Conservation (phyloP, 2,797 vertebrate species). For the Poecilia wingei region DNA sequence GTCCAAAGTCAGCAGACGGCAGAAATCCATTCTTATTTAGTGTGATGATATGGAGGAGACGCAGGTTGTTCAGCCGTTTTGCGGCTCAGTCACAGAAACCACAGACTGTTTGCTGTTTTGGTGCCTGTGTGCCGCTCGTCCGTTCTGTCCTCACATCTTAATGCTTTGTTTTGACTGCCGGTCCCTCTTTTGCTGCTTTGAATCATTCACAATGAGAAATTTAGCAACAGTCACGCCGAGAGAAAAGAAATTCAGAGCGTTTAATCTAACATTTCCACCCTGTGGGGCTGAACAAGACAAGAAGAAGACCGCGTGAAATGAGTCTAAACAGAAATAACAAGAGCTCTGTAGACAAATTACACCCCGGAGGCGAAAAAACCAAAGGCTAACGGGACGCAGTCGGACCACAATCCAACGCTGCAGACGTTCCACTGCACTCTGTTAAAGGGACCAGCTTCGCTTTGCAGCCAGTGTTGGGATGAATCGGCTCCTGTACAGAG, state of each 20-base stretch:
- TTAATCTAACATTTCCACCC: conserved; percentile 28
- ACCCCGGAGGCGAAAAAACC: conserved; percentile 24
- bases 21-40: conserved; percentile 33
- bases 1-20: conserved; percentile 15
- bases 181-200: conserved; percentile 40
- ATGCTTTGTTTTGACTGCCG: conserved; percentile 48
- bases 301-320: conserved; percentile 14
- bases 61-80: conserved; percentile 8
- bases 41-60: conserved; percentile 30
- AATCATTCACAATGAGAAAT: conserved; percentile 39
- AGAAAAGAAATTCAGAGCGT: conserved; percentile 23
- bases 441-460: conserved; percentile 23
- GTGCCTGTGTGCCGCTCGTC: conserved; percentile 40
- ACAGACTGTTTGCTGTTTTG: background rate
- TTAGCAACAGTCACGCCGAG: conserved; percentile 8
- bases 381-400: conserved; percentile 25
- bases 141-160: conserved; percentile 24
- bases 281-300: conserved; percentile 14
- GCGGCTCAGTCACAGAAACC: conserved; percentile 15
- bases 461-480: background rate
- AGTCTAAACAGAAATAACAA: conserved; percentile 10
- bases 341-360: conserved; percentile 26
- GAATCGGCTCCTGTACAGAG: background rate
- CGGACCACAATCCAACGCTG: conserved; percentile 30
- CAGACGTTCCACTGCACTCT: conserved; percentile 11